Evolutionary conservation across 92 coral and sea anemone species (phyloP).

Genomic region (Micromussa lordhowensis): DNA sequence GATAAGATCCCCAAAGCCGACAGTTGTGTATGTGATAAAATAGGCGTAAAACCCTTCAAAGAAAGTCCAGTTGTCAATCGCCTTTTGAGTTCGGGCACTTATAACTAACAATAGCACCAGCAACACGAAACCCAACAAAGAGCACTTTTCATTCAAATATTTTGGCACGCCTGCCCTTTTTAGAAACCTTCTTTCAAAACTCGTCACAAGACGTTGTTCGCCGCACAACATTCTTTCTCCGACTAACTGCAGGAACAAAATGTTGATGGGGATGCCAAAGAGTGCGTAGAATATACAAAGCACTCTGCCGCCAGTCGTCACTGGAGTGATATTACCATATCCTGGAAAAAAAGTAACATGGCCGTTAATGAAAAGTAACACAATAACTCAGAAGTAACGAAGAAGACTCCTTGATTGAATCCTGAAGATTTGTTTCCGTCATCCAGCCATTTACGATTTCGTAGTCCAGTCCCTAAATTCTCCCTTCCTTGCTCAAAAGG

Average conservation of each 20-base stretch:
- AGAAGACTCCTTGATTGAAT: too few relatives aligned
- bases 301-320: constrained; percentile 49
- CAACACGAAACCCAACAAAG: constrained; percentile 22
- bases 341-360: constrained; percentile 22
- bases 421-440: too few relatives aligned
- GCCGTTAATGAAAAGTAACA: not conserved
- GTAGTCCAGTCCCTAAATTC: too few relatives aligned
- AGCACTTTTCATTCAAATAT: constrained; percentile 35
- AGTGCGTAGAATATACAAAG: constrained; percentile 59
- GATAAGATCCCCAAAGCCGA: constrained; percentile 50
- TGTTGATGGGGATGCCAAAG: constrained; percentile 61
- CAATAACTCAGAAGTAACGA: not conserved
- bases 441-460: too few relatives aligned
- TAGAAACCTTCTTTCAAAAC: constrained; percentile 31
- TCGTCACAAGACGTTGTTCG: constrained; percentile 18
- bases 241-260: constrained; percentile 36
- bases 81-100: constrained; percentile 32
- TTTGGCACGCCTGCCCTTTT: constrained; percentile 17
- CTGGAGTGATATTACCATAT: constrained; percentile 67
- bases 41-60: constrained; percentile 57
- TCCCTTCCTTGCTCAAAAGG: too few relatives aligned
- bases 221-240: constrained; percentile 31
- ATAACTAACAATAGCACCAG: constrained; percentile 10
- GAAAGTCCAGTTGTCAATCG: constrained; percentile 56
- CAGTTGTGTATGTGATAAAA: constrained; percentile 50